Base-by-base conservation (phyloP, 2,888 invertebrate species). In the Limnephilus lunatus region DNA sequence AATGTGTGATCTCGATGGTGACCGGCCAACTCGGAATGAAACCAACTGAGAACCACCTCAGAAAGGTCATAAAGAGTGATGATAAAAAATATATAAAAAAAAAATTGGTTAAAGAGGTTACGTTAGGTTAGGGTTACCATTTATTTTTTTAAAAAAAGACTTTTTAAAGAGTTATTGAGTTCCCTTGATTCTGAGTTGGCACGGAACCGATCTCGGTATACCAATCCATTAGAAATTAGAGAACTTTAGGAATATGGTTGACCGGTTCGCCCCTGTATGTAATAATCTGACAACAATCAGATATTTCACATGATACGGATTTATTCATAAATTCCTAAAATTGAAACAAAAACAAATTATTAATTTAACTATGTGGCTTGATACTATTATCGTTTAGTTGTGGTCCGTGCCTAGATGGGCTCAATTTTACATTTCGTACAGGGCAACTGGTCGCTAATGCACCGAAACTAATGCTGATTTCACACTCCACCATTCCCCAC, bases 371-470 rank as follows among this genome's bases (percentile, higher is more conserved):
- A 25, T 68, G 68, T 39, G 35, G 83, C 35, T 35, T 35, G 83
- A 83, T 39, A 32, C 35, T n/a, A 83, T 83, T 83, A 83, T n/a
- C 32, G 83, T 83, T 83, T 83, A 83, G 83, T 15, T 83, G 25
- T 83, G 83, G 31, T 32, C 83, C 83, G 82, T 83, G 82, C 83
- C 83, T 25, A 35, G 25, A 32, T 83, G 25, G 19, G 35, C 83
- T 83, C 83, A 31, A 32, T 39, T 68, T 68, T 68, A 68, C 68
- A 68, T 68, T 68, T 68, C 68, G 68, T 68, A 68, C 68, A 68
- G 25, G 68, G 68, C 68, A 68, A 68, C 68, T n/a, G 86, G 48
- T 44, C 39, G 86, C 86, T 86, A 86, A 86, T 86, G 86, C 39
- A 30, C 48, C 86, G 39, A 44, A 48, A 86, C 86, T 44, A 86